phyloP scores from a whole-genome alignment of 2,888 invertebrate genomes.

The Orchesellides sinensis region DNA sequence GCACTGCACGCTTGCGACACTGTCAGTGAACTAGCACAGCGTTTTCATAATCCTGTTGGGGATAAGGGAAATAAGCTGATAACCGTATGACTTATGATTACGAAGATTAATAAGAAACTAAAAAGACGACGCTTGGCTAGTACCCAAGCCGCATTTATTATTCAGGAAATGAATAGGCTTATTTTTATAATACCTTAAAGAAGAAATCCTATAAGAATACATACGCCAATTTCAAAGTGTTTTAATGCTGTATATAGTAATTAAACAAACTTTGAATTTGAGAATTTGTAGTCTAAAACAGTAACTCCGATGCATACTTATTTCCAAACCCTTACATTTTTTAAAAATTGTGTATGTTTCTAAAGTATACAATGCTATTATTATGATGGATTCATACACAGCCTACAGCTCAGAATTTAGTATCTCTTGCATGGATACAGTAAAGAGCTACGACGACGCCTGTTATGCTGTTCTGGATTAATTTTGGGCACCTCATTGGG shows the following conservation, averaged over 20 bases:
- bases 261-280: too few species aligned
- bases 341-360: too few species aligned
- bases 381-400: too few species aligned
- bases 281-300: too few species aligned
- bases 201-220: background rate
- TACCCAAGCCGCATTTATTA: slow-evolving; percentile 24
- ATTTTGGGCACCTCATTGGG: slow-evolving; percentile 36
- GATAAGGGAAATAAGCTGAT: background rate
- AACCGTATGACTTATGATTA: background rate
- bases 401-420: too few species aligned
- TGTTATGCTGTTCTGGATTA: slow-evolving; percentile 41
- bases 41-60: background rate
- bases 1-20: too few species aligned
- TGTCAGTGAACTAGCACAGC: too few species aligned
- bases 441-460: slow-evolving; percentile 49
- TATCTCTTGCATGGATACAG: slow-evolving; percentile 54
- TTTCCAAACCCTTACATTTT: too few species aligned
- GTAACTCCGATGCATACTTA: too few species aligned
- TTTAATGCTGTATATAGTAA: too few species aligned
- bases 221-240: too few species aligned
- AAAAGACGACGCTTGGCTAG: slow-evolving; percentile 7
- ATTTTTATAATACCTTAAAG: background rate
- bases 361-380: too few species aligned
- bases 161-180: slow-evolving; percentile 7
- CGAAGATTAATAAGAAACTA: slow-evolving; percentile 22